phyloP scores from a whole-genome alignment of 2,113 vertebrate genomes.

The Girardinichthys multiradiatus region DNA sequence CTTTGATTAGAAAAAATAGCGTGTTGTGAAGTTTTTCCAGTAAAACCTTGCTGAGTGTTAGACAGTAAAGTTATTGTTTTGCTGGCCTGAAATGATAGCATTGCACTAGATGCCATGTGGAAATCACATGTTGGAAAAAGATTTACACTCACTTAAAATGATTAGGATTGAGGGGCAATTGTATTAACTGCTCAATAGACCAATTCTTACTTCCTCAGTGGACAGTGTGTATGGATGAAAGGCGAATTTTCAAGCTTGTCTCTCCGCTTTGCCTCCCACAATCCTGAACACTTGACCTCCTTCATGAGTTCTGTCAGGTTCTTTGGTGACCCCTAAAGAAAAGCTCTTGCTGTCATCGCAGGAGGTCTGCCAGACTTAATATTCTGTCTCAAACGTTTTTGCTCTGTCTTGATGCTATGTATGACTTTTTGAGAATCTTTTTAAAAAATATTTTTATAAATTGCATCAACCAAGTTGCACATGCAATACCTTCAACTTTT shows the following conservation, averaged over 20 bases:
- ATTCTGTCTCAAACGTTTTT: slow-evolving; percentile 19
- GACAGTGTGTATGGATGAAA: slow-evolving; percentile 28
- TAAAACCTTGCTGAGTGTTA: slow-evolving; percentile 24
- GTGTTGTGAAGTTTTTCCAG: slow-evolving; percentile 15
- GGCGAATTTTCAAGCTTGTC: slow-evolving; percentile 27
- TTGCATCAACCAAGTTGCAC: too few relatives aligned
- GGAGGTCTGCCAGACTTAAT: slow-evolving; percentile 34
- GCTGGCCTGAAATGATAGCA: slow-evolving; percentile 33
- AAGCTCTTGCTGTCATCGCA: slow-evolving; percentile 46
- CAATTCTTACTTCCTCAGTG: slow-evolving; percentile 56
- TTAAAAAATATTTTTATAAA: too few relatives aligned
- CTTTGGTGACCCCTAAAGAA: slow-evolving; percentile 42
- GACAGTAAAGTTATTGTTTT: slow-evolving; percentile 28
- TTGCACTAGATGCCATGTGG: slow-evolving; percentile 60
- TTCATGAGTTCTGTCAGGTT: slow-evolving; percentile 58
- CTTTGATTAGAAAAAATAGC: slow-evolving; percentile 54
- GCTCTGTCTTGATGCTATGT: neutral
- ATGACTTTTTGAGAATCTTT: neutral
- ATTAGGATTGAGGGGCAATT: slow-evolving; percentile 62
- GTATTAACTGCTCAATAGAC: slow-evolving; percentile 70
- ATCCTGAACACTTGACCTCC: slow-evolving; percentile 54
- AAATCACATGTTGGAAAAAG: slow-evolving; percentile 70
- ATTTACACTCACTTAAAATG: slow-evolving; percentile 68
- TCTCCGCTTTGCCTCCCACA: slow-evolving; percentile 21
- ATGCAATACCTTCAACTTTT: too few relatives aligned